Conservation (phyloP, 2,888 invertebrate genomes). For the Apoda limacodes region DNA sequence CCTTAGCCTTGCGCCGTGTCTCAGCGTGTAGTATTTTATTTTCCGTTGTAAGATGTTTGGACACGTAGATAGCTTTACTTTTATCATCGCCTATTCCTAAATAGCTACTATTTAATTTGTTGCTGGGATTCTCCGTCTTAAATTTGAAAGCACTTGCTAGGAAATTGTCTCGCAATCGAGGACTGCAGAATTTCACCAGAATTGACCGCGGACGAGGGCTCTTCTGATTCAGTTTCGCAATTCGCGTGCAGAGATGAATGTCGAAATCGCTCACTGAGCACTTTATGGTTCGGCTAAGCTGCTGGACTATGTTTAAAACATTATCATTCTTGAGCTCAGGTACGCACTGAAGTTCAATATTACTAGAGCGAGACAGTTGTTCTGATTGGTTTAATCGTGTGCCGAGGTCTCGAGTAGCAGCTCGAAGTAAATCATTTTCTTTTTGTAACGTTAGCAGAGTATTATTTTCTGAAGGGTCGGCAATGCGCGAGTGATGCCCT, state of each 20-base stretch:
- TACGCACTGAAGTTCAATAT: slow-evolving; percentile 17
- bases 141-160: slow-evolving; percentile 8
- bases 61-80: slow-evolving; percentile 4
- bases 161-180: slow-evolving; percentile 5
- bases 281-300: slow-evolving; percentile 11
- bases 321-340: slow-evolving; percentile 18
- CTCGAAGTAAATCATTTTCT: too few relatives aligned
- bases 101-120: slow-evolving; percentile 5
- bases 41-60: slow-evolving; percentile 5
- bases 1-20: too few relatives aligned
- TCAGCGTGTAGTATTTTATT: too few relatives aligned
- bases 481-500: too few relatives aligned
- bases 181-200: slow-evolving; percentile 7
- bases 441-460: too few relatives aligned
- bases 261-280: slow-evolving; percentile 13
- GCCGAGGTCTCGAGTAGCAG: too few relatives aligned
- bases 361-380: slow-evolving; percentile 11
- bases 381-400: too few relatives aligned
- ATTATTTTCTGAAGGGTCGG: too few relatives aligned
- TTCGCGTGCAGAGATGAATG: slow-evolving; percentile 12
- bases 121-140: slow-evolving; percentile 9
- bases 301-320: slow-evolving; percentile 10
- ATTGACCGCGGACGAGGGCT: slow-evolving; percentile 11
- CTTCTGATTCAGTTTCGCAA: slow-evolving; percentile 9
- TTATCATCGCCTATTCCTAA: too few relatives aligned